Evolutionary conservation across 92 coral and sea anemone species (phyloP).

Genomic region (Zoanthus solanderi): DNA sequence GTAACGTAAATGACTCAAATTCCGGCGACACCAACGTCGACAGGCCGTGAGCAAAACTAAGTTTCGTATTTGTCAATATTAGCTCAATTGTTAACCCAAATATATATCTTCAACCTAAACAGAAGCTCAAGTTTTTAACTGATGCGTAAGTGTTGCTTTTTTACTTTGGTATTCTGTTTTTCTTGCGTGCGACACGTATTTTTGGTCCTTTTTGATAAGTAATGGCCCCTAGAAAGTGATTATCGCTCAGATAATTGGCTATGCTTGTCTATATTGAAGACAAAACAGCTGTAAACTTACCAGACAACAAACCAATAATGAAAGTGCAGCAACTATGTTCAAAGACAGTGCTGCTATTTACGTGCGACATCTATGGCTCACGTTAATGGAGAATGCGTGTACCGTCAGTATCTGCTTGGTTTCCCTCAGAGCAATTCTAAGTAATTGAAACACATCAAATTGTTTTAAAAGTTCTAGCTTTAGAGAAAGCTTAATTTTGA

Average conservation of each 20-base stretch:
- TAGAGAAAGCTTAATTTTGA: too few species aligned
- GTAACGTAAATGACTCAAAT: conserved; percentile 16
- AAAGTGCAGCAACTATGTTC: conserved; percentile 10
- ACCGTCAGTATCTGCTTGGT: too few species aligned
- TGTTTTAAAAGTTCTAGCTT: too few species aligned
- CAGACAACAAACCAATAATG: conserved; percentile 18
- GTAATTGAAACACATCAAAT: too few species aligned
- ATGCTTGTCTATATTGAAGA: not conserved
- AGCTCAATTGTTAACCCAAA: conserved; percentile 15
- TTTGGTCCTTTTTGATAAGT: too few species aligned
- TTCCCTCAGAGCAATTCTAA: too few species aligned
- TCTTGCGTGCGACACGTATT: too few species aligned
- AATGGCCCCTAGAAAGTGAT: too few species aligned
- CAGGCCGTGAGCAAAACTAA: conserved; percentile 22
- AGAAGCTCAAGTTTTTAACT: not conserved
- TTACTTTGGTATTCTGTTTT: too few species aligned
- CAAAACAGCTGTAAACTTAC: not conserved
- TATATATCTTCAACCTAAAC: conserved; percentile 11
- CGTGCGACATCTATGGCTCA: conserved; percentile 24
- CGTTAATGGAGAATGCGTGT: conserved; percentile 22
- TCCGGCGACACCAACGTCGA: conserved; percentile 18
- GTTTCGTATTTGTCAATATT: conserved; percentile 1
- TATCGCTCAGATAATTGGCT: too few species aligned
- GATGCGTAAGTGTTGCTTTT: not conserved
- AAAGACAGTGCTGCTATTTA: not conserved